These are phyloP conservation scores for Amphiprion clarkii DNA, from an alignment of 2,797 vertebrate genomes.

Conservation along the genomic window DNA sequence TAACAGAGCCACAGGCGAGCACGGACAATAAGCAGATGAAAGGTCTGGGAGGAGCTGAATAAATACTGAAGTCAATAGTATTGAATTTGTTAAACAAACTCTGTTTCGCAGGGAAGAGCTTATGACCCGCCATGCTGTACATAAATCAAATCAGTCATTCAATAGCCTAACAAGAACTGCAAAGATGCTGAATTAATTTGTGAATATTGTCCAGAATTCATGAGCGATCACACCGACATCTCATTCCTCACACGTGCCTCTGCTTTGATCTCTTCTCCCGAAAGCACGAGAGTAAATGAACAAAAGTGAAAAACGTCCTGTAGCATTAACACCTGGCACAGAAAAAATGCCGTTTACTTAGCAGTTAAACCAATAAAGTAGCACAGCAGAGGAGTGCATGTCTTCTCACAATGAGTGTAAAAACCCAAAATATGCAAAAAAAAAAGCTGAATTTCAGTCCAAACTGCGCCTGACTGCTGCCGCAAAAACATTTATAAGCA, in stretches of 20 bases:
- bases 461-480: background rate
- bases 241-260: background rate
- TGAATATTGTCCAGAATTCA: background rate
- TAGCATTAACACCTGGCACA: constrained; percentile 10
- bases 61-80: constrained; percentile 57
- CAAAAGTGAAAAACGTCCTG: constrained; percentile 7
- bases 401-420: background rate
- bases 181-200: background rate
- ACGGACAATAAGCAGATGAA: constrained; percentile 59
- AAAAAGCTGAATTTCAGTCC: constrained; percentile 34
- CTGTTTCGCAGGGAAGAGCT: constrained; percentile 33
- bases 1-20: constrained; percentile 61
- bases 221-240: background rate
- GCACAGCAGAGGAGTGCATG: constrained; percentile 15
- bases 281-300: constrained; percentile 29
- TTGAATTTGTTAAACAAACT: constrained; percentile 47
- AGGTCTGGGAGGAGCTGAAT: constrained; percentile 56
- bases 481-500: constrained; percentile 39
- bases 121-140: constrained; percentile 13
- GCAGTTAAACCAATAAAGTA: constrained; percentile 12
- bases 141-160: constrained; percentile 21
- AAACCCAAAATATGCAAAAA: constrained; percentile 1
- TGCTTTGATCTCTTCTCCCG: constrained; percentile 40
- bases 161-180: background rate
- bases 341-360: constrained; percentile 23